Base-by-base conservation (phyloP, 92 coral and sea anemone genomes). In the Isaurus tuberculatus region DNA sequence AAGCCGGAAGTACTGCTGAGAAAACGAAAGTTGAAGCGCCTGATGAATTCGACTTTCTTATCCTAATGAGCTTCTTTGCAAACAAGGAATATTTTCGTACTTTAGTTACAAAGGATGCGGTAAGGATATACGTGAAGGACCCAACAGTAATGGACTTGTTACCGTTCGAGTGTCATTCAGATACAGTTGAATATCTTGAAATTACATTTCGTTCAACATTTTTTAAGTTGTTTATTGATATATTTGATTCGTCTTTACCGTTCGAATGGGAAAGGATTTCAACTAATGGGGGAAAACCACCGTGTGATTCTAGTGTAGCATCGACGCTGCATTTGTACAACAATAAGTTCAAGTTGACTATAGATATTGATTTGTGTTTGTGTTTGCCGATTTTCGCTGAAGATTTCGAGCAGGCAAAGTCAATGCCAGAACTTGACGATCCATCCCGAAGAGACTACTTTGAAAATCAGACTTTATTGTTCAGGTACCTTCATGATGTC, bases 1-100 rank as follows among this genome's bases (percentile, higher is more conserved):
- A 81, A 71, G 90, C 75, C 80, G 90, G 90, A 70, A 87, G 90
- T 81, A 86, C 82, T 10, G 86, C 86, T 2, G 90, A 87, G 74
- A 81, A 87, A 81, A 87, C 90, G 83, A 87, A 87, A 87, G 46
- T 87, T 55, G 83, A 36, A 32, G 83, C 80, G 15, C 82, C 74
- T 8, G 74, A 87, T 43, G 90, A 87, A 49, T 87, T 87, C 44
- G 90, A 87, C 55, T 87, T 87, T 40, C 20, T 72, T 22, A 44
- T 87, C 61, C 32, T 87, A 4, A 30, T 87, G 72, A 86, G 71
- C 16, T 87, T 51, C 31, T 87, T 87, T 72, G 43, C 90, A 14
- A 43, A 81, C 90, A 81, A 23, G 65, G 86, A 87, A 71, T 81
- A 13, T 0, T 81, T 87, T 46, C 32, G 80, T 80, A 60, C 75